Evolutionary conservation across 2,113 vertebrate species (phyloP).

Genomic region (Petrocephalus microphthalmus): DNA sequence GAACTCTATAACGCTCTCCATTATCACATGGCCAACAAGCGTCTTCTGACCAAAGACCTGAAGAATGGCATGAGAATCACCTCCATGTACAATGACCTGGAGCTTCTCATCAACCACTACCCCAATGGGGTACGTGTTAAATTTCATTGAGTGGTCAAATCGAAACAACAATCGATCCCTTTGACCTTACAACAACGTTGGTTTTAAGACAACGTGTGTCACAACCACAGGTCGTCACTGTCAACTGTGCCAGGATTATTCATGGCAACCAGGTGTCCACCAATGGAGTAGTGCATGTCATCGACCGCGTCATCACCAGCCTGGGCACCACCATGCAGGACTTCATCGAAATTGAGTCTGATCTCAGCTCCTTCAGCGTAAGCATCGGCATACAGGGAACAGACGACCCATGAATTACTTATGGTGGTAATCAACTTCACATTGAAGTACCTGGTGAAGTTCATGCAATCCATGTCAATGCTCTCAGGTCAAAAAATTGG

Average conservation of each 20-base stretch:
- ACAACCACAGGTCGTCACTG: constrained; percentile 79
- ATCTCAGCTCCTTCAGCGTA: constrained; percentile 77
- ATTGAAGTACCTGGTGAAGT: not conserved
- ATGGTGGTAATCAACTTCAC: not conserved
- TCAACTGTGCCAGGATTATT: constrained; percentile 91
- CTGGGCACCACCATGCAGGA: constrained; percentile 78
- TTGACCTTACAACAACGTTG: not conserved
- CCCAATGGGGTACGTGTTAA: constrained; percentile 79
- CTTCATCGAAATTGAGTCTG: constrained; percentile 73
- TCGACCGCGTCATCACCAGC: constrained; percentile 84
- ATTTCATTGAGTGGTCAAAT: not conserved
- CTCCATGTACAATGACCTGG: constrained; percentile 85
- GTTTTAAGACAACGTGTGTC: not conserved
- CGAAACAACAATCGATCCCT: not conserved
- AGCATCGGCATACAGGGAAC: constrained; percentile 31
- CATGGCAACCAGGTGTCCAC: constrained; percentile 92
- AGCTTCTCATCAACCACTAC: constrained; percentile 86
- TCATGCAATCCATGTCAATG: not conserved
- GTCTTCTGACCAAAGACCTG: constrained; percentile 88
- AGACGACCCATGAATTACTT: not conserved
- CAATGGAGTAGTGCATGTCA: constrained; percentile 90
- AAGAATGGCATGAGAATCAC: constrained; percentile 75
- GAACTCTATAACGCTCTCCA: constrained; percentile 89
- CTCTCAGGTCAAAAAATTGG: not conserved
- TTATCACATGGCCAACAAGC: constrained; percentile 88